Evolutionary conservation across 2,113 vertebrate species (phyloP).

Genomic region (Pampusana beccarii): DNA sequence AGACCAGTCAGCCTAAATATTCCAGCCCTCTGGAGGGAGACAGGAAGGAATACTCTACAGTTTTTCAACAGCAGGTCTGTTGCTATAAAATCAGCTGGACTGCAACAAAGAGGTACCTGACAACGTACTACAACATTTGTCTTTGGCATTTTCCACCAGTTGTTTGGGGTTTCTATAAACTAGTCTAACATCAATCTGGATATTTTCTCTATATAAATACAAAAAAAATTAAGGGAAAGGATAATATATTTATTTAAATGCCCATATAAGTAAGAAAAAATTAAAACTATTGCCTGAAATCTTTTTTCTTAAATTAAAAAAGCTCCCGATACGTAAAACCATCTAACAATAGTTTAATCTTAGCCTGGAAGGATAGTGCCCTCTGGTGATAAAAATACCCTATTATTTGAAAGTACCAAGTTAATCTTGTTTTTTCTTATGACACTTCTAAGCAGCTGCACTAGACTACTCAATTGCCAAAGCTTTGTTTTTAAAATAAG

Average conservation of each 20-base stretch:
- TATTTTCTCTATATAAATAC: neutral
- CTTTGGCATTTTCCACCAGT: neutral
- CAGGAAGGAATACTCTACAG: neutral
- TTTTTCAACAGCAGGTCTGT: neutral
- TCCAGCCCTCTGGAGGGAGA: neutral
- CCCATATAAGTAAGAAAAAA: neutral
- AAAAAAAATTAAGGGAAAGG: neutral
- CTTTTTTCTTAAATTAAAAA: neutral
- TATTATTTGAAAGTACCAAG: neutral
- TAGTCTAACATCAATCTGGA: neutral
- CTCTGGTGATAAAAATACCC: conserved; percentile 55
- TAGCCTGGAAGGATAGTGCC: conserved; percentile 60
- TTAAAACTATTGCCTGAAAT: neutral
- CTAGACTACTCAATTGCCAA: neutral
- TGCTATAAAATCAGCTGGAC: neutral
- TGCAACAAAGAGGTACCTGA: neutral
- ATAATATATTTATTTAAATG: neutral
- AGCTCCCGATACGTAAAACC: neutral
- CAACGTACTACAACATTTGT: neutral
- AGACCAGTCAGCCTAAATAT: neutral
- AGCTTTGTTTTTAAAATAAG: neutral
- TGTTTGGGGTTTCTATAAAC: neutral
- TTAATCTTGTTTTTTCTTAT: neutral
- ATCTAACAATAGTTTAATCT: neutral
- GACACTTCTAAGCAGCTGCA: neutral